Conservation (phyloP, 2,888 invertebrate species). For the Clunio marinus region DNA sequence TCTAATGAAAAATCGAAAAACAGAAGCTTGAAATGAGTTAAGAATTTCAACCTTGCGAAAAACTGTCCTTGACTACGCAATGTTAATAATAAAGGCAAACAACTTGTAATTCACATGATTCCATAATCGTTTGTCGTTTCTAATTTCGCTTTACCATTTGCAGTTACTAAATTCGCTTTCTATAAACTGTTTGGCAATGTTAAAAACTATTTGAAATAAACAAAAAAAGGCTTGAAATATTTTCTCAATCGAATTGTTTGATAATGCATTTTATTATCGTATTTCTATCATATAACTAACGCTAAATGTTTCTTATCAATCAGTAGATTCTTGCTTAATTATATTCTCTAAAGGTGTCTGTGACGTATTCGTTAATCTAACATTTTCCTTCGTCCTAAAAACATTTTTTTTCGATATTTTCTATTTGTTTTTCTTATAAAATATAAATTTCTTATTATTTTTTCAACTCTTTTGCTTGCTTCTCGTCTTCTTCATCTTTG, state of each 20-base stretch:
- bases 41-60: too few species aligned
- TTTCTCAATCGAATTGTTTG: background rate
- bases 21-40: too few species aligned
- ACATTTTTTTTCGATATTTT: background rate
- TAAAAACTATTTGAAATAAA: too few species aligned
- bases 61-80: too few species aligned
- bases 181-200: too few species aligned
- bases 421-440: background rate
- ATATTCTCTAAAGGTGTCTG: background rate
- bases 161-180: too few species aligned
- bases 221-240: too few species aligned
- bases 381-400: background rate
- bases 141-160: too few species aligned
- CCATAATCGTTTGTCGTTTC: too few species aligned
- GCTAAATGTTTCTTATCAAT: slow-evolving; percentile 3
- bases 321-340: background rate
- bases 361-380: background rate
- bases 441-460: background rate
- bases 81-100: too few species aligned
- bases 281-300: background rate
- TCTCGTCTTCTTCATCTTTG: background rate
- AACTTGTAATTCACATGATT: too few species aligned
- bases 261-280: slow-evolving; percentile 9
- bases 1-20: too few species aligned
- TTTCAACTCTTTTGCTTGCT: background rate